Base-by-base conservation (phyloP, 2,888 invertebrate genomes). In the Phortica okadai region DNA sequence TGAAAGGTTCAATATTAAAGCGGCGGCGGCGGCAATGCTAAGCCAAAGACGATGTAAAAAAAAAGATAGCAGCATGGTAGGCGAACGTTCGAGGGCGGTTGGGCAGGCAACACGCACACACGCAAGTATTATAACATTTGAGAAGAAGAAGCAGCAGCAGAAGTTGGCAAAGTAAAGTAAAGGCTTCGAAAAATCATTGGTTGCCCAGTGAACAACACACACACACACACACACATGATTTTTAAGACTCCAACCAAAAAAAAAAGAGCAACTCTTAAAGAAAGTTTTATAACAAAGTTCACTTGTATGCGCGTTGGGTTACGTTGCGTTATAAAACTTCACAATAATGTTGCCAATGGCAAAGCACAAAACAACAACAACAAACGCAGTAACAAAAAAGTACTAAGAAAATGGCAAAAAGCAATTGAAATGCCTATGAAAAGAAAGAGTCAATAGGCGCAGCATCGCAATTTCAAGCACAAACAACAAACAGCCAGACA, bases 1-100 rank as follows among this genome's bases (percentile, higher is more conserved):
- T 77, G 81, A 74, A 74, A 77, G 76, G 77, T 76, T 77, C 74
- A 74, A 74, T 69, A 74, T 33, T 54, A 62, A 1, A 11, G 6
- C 50, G 8, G 50, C 1, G 33, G 33, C 33, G 50, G 50, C 3
- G 2, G 33, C 4, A 62, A 73, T 67, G 70, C 79, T 81, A 84
- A 33, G 4, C 33, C 33, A 33, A 33, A 33, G 33, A 33, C 33
- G 33, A 33, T 33, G 33, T 33, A 33, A 33, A 33, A 33, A 33
- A 33, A 33, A 33, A 33, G 33, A 33, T 33, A 33, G 33, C 33
- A 33, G 33, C 33, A 33, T 33, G 33, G 33, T 33, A 33, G 33
- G 33, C 33, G 33, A 33, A 33, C 33, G 84, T 84, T 85, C 83
- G 77, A 79, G 81, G 72, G 56, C 59, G 56, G 64, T 70, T 33